These are phyloP conservation scores for Felis chaus DNA, from an alignment of 2,113 vertebrate species.

Conservation along the genomic window DNA sequence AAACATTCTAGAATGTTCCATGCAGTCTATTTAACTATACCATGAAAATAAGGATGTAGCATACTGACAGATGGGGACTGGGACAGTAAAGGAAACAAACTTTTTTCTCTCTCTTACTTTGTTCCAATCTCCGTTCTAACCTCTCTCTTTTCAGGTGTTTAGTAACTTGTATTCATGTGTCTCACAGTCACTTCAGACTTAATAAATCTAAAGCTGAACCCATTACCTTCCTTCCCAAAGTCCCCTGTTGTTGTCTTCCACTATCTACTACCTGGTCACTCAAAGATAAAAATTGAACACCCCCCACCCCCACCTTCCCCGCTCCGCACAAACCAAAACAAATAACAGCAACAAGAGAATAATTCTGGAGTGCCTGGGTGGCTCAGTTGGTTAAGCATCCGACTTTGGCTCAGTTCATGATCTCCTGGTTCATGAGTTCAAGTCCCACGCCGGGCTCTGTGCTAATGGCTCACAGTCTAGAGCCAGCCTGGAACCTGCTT, in stretches of 20 bases:
- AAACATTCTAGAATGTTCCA: background rate
- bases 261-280: background rate
- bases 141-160: background rate
- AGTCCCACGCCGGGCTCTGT: no score
- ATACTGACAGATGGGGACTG: background rate
- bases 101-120: background rate
- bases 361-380: no score
- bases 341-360: background rate
- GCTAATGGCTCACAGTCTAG: no score
- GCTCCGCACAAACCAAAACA: background rate
- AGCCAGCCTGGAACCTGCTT: no score
- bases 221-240: background rate
- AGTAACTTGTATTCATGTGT: background rate
- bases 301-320: rapidly evolving
- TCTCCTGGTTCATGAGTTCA: no score
- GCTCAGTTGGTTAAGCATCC: no score
- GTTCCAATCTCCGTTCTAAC: background rate
- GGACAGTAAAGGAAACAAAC: background rate
- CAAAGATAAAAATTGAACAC: background rate
- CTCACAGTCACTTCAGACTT: background rate
- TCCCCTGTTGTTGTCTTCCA: background rate
- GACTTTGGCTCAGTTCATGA: no score
- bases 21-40: background rate
- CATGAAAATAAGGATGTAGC: background rate
- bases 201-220: background rate